These are phyloP conservation scores for Petrocephalus schoutedeni DNA, from an alignment of 2,797 vertebrate species.

Conservation along the genomic window DNA sequence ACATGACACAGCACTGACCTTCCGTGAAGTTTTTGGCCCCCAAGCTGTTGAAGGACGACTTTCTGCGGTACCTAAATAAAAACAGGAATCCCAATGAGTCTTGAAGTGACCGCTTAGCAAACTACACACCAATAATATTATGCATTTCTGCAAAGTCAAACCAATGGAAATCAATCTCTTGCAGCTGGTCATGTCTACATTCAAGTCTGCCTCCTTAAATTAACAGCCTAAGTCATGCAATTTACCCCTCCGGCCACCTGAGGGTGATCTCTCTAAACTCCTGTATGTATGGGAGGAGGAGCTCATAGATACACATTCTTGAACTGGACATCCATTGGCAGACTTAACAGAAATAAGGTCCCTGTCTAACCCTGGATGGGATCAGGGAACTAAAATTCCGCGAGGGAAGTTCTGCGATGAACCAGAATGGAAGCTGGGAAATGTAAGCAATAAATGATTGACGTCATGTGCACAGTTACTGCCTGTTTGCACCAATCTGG, in stretches of 20 bases:
- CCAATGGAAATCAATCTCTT: not conserved
- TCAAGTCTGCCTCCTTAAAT: not conserved
- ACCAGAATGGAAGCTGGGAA: not conserved
- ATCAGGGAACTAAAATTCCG: not conserved
- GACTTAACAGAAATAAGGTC: not conserved
- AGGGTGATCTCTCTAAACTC: not conserved
- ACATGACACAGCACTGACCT: slow-evolving; percentile 62
- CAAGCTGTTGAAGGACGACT: slow-evolving; percentile 79
- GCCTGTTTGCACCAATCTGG: not conserved
- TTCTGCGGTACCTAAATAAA: slow-evolving; percentile 77
- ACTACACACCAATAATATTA: not conserved
- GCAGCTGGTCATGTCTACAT: not conserved
- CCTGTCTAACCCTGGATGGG: not conserved
- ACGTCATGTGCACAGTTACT: not conserved
- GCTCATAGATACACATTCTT: not conserved
- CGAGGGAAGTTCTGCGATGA: not conserved
- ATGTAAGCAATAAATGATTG: not conserved
- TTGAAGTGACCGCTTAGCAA: not conserved
- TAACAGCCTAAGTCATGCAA: not conserved
- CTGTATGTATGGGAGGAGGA: not conserved
- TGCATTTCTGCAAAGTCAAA: not conserved
- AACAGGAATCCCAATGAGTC: not conserved
- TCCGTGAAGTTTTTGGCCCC: slow-evolving; percentile 78
- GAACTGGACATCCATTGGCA: not conserved
- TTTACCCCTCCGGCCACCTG: not conserved